Evolutionary conservation across 2,797 vertebrate species (phyloP).

Genomic region (Philypnodon macrostomus): DNA sequence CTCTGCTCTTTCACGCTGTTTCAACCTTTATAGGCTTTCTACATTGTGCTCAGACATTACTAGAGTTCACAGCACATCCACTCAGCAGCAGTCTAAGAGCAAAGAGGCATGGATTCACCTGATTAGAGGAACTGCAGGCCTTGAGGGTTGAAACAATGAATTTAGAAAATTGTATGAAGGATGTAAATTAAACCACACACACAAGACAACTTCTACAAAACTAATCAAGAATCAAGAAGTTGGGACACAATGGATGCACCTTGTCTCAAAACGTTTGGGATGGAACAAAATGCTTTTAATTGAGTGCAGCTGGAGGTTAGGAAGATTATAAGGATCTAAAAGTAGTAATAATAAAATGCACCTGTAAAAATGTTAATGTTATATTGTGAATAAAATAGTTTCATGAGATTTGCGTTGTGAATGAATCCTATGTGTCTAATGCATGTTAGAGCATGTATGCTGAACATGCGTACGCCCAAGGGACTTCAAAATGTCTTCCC

Average conservation of each 20-base stretch:
- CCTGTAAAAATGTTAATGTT: too few species aligned
- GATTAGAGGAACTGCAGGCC: constrained; percentile 47
- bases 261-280: too few species aligned
- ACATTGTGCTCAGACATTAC: constrained; percentile 14
- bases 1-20: constrained; percentile 14
- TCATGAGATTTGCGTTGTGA: too few species aligned
- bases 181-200: constrained; percentile 10
- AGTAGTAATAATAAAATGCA: too few species aligned
- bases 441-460: constrained; percentile 1
- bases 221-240: too few species aligned
- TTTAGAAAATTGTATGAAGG: constrained; percentile 44
- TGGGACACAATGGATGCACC: too few species aligned
- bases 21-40: constrained; percentile 6
- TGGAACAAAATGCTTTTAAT: too few species aligned
- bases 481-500: constrained; percentile 6
- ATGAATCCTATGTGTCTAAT: background rate
- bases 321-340: too few species aligned
- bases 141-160: constrained; percentile 58
- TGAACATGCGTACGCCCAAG: constrained; percentile 11
- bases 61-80: constrained; percentile 21
- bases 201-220: background rate
- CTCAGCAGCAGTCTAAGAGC: constrained; percentile 33
- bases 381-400: too few species aligned
- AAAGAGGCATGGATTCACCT: constrained; percentile 60
- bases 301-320: too few species aligned